These are phyloP conservation scores for Cherax destructor DNA, from an alignment of 1,140 invertebrate genomes.

Conservation along the genomic window DNA sequence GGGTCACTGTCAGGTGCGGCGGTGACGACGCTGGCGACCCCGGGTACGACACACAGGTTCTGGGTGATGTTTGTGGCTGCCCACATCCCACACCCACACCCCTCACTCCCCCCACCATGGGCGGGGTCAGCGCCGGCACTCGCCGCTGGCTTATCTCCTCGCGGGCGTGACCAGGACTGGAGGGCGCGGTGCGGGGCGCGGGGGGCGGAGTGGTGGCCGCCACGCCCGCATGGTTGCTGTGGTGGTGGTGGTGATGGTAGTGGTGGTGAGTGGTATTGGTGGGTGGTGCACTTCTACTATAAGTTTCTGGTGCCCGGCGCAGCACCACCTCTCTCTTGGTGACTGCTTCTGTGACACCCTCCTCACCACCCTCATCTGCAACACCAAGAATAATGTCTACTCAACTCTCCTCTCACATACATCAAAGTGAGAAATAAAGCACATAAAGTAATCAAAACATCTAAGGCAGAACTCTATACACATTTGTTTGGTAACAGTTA, in stretches of 20 bases:
- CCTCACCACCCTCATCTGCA: conserved; percentile 55
- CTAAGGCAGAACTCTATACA: no score
- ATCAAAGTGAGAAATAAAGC: no score
- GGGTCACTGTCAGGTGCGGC: background rate
- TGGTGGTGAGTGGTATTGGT: conserved; percentile 21
- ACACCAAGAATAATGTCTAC: conserved; percentile 4
- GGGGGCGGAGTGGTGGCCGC: conserved; percentile 22
- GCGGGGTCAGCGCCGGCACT: conserved; percentile 32
- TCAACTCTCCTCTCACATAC: no score
- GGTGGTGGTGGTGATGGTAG: conserved; percentile 23
- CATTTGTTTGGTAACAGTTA: no score
- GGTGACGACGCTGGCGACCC: conserved; percentile 50
- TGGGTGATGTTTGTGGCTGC: conserved; percentile 41
- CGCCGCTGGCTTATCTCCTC: conserved; percentile 37
- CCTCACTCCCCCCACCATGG: conserved; percentile 28
- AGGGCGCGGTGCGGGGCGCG: conserved; percentile 47
- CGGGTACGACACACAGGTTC: conserved; percentile 34
- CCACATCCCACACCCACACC: background rate
- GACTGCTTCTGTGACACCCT: conserved; percentile 20
- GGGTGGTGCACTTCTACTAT: background rate
- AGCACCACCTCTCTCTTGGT: conserved; percentile 41
- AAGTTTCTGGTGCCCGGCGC: conserved; percentile 6
- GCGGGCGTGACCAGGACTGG: conserved; percentile 59
- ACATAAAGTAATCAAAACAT: no score
- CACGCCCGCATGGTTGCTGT: conserved; percentile 21